These are phyloP conservation scores for Celastrina argiolus DNA, from an alignment of 2,888 invertebrate genomes.

Conservation along the genomic window DNA sequence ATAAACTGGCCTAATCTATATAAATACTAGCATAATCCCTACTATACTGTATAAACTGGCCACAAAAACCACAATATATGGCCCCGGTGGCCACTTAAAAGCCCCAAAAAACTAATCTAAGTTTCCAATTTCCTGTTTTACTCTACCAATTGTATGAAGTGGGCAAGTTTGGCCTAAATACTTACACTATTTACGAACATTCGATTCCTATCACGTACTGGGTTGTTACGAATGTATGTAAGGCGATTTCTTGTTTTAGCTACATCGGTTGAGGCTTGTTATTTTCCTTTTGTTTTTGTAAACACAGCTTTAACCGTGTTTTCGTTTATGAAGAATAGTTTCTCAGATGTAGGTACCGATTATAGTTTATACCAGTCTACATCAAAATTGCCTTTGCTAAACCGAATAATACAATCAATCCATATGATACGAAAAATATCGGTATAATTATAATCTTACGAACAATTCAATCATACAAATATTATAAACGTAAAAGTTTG, in stretches of 20 bases:
- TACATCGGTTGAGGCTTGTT: constrained; percentile 6
- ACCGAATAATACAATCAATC: no score
- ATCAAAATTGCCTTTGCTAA: no score
- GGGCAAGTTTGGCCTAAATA: not conserved
- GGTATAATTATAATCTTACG: no score
- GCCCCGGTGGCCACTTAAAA: not conserved
- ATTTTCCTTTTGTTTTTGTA: constrained; percentile 1
- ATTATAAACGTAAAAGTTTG: no score
- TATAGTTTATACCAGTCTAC: no score
- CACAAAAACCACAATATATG: not conserved
- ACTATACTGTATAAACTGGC: not conserved
- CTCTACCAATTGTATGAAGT: constrained; percentile 7
- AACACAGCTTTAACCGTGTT: not conserved
- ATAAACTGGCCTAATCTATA: no score
- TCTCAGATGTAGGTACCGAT: not conserved
- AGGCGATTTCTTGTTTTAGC: not conserved
- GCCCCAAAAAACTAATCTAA: constrained; percentile 16
- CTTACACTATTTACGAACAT: constrained; percentile 11
- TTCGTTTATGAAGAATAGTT: not conserved
- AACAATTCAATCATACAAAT: no score
- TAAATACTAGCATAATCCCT: no score
- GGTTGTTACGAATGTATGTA: constrained; percentile 20
- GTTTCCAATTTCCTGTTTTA: constrained; percentile 16
- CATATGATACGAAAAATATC: no score
- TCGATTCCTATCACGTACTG: constrained; percentile 8